Evolutionary conservation across 2,888 invertebrate species (phyloP), one percentile per base, ranked within the genome.

Genomic region (Frankliniella intonsa): DNA sequence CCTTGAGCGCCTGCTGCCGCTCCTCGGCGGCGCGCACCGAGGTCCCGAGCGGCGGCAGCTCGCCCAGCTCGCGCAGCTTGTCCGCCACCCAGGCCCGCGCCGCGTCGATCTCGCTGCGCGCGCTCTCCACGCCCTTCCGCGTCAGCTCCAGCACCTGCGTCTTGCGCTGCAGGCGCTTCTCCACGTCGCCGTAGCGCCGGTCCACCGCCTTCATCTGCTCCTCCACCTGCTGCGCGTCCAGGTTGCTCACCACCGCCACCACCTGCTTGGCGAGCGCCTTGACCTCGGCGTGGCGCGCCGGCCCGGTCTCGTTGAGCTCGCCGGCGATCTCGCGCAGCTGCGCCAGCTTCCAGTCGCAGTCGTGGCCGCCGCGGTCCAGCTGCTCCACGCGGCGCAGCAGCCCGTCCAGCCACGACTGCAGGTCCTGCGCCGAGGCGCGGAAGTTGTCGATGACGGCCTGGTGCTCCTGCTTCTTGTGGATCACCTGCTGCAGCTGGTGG

Each of bases 161-260:
- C 87, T 96, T 97, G 82, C 97, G 92, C 87, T 95, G 94, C 81
- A 96, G 91, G 82, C 96, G 92, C 87, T 96, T 97, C 0, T 92
- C 91, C 0, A 96, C 92, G 86, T 97, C 97, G 84, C 93, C 94
- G 86, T 95, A 94, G 84, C 95, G 91, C 84, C 96, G 91, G 86
- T 97, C 96, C 0, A 95, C 90, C 0, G 94, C 93, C 87, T 95
- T 95, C 87, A 95, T 90, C 91, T 95, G 95, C 87, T 97, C 97
- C 87, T 96, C 96, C 1, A 97, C 93, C 89, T 97, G 96, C 87
- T 97, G 96, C 0, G 94, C 94, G 87, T 97, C 97, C 84, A 96
- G 89, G 87, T 96, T 96, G 87, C 94, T 95, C 17, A 96, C 94
- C 50, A 94, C 92, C 84, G 94, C 93, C 83, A 92, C 92, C 11